Conservation (phyloP, 1,140 invertebrate species). For the Nephotettix cincticeps region DNA sequence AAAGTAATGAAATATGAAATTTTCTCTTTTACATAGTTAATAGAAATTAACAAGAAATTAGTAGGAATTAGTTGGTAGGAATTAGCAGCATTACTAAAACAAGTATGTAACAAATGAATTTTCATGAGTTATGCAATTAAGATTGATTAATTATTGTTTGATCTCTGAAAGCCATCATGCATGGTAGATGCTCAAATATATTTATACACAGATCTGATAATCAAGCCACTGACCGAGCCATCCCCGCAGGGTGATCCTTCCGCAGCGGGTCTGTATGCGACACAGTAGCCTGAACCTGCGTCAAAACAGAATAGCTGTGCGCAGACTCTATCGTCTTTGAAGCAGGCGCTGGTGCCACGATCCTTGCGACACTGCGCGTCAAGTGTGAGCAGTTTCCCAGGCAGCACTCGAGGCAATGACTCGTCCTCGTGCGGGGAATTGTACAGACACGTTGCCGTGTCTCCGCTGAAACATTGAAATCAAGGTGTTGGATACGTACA, state of each 20-base stretch:
- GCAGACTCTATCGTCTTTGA: conserved; percentile 93
- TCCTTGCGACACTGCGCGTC: conserved; percentile 93
- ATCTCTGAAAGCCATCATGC: no score
- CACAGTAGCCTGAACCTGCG: conserved; percentile 90
- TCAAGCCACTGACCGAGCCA: conserved; percentile 76
- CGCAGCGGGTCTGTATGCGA: conserved; percentile 90
- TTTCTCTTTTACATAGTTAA: no score
- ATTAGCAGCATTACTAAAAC: no score
- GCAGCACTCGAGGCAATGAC: conserved; percentile 81
- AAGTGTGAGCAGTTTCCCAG: conserved; percentile 83
- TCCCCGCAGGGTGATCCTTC: conserved; percentile 93
- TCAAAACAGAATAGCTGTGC: conserved; percentile 95
- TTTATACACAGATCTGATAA: no score
- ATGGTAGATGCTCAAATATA: no score
- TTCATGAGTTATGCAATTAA: no score
- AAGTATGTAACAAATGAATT: no score
- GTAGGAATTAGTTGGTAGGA: no score
- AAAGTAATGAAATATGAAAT: no score
- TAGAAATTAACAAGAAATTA: no score
- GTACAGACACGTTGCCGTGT: conserved; percentile 90
- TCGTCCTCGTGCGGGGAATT: conserved; percentile 94
- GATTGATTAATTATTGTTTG: no score
- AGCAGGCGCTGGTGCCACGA: conserved; percentile 87
- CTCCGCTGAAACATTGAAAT: conserved; percentile 66
- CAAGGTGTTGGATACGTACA: no score